Conservation (phyloP, 2,113 vertebrate species). For the Lophius piscatorius region DNA sequence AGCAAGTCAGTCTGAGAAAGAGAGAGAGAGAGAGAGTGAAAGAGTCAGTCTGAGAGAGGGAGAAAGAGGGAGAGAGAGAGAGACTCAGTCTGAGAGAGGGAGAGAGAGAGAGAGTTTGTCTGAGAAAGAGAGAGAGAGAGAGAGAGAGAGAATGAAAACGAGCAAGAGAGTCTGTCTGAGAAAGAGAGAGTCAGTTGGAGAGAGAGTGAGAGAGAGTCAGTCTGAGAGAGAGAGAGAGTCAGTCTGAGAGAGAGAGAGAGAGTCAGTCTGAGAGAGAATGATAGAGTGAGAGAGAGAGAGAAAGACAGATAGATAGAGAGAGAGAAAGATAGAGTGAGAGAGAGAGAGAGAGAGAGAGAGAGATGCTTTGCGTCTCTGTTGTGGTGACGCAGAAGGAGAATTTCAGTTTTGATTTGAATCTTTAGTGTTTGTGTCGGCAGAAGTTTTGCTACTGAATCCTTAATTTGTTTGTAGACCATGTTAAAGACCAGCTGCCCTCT, state of each 20-base stretch:
- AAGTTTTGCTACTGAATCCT: too few relatives aligned
- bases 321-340: not conserved
- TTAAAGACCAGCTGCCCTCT: too few relatives aligned
- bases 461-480: too few relatives aligned
- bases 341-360: not conserved
- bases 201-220: not conserved
- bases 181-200: not conserved
- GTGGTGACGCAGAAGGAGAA: not conserved
- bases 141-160: not conserved
- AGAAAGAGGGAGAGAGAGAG: too few relatives aligned
- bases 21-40: not conserved
- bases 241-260: not conserved
- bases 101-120: too few relatives aligned
- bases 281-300: not conserved
- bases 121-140: not conserved
- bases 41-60: not conserved
- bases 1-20: not conserved
- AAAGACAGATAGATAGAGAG: too few relatives aligned
- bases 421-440: too few relatives aligned
- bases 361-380: not conserved
- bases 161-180: too few relatives aligned
- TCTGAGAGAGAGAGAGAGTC: too few relatives aligned
- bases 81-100: not conserved
- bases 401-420: not conserved
- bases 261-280: too few relatives aligned